Evolutionary conservation across 1,140 invertebrate genomes (phyloP).

Genomic region (Bombus turneri): DNA sequence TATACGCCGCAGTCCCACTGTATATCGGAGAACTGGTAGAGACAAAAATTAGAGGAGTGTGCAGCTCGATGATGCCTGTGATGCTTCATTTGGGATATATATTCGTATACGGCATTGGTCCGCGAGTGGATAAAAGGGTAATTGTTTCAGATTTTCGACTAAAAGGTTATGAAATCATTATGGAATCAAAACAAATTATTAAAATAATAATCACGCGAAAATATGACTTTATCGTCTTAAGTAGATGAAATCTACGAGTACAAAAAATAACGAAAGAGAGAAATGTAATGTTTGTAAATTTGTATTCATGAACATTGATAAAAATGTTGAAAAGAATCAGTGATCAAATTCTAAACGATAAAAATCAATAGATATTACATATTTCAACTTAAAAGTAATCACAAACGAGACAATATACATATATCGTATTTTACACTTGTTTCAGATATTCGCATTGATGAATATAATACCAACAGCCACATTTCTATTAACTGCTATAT

Average conservation of each 20-base stretch:
- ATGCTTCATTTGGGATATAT: conserved; percentile 82
- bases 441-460: conserved; percentile 79
- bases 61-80: conserved; percentile 85
- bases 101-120: conserved; percentile 80
- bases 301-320: background rate
- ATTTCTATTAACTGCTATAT: conserved; percentile 84
- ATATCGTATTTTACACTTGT: background rate
- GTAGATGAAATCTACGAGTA: background rate
- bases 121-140: background rate
- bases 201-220: no score
- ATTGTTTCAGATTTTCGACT: background rate
- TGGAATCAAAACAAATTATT: no score
- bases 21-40: conserved; percentile 86
- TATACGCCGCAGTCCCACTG: conserved; percentile 85
- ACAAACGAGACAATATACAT: background rate
- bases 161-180: background rate
- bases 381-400: background rate
- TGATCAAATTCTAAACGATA: conserved; percentile 1
- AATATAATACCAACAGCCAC: conserved; percentile 82
- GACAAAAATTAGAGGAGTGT: conserved; percentile 85
- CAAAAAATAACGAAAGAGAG: background rate
- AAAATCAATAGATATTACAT: background rate
- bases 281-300: background rate
- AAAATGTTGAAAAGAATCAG: background rate
- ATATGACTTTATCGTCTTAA: no score